Percentiles rank a stretch among this genome's conserved stretches.
Evolutionary conservation across 2,797 vertebrate genomes (phyloP).

Genomic region (Poeciliopsis gracilis): DNA sequence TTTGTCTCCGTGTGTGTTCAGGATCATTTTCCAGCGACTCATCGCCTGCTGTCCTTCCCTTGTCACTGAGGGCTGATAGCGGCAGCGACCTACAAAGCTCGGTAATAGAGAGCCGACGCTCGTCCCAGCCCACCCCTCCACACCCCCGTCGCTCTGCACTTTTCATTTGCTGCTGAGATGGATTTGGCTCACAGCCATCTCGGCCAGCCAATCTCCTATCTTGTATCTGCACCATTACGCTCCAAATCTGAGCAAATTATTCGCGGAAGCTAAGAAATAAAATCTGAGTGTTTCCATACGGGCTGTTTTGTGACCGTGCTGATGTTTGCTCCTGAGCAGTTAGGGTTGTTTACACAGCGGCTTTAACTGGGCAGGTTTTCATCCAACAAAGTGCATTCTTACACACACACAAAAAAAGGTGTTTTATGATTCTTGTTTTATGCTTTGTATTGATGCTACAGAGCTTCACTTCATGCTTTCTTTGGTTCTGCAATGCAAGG

Average conservation of each 20-base stretch:
- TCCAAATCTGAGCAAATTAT: conserved; percentile 69
- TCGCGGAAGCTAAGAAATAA: conserved; percentile 52
- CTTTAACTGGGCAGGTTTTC: conserved; percentile 31
- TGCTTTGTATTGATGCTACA: neutral
- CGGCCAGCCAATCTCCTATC: conserved; percentile 62
- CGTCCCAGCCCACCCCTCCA: conserved; percentile 25
- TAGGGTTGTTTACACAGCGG: conserved; percentile 33
- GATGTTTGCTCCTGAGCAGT: conserved; percentile 4
- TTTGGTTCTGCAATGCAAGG: neutral
- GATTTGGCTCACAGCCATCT: conserved; percentile 69
- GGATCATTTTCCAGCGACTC: conserved; percentile 60
- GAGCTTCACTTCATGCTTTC: neutral
- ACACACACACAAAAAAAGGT: neutral
- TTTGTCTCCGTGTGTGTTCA: conserved; percentile 34
- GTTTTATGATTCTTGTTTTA: neutral
- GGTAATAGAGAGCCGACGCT: conserved; percentile 67
- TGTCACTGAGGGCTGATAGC: conserved; percentile 68
- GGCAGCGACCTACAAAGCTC: conserved; percentile 58
- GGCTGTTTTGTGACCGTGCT: neutral
- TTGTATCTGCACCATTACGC: conserved; percentile 65
- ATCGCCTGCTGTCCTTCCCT: conserved; percentile 59
- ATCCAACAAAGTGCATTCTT: conserved; percentile 15
- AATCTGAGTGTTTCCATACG: conserved; percentile 1
- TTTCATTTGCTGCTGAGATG: conserved; percentile 73
- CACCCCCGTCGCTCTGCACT: conserved; percentile 38